A percentile compares a stretch with the other conserved stretches of the same genome.
phyloP scores from a whole-genome alignment of 2,888 invertebrate genomes.

The Coelogynopora nodosa region DNA sequence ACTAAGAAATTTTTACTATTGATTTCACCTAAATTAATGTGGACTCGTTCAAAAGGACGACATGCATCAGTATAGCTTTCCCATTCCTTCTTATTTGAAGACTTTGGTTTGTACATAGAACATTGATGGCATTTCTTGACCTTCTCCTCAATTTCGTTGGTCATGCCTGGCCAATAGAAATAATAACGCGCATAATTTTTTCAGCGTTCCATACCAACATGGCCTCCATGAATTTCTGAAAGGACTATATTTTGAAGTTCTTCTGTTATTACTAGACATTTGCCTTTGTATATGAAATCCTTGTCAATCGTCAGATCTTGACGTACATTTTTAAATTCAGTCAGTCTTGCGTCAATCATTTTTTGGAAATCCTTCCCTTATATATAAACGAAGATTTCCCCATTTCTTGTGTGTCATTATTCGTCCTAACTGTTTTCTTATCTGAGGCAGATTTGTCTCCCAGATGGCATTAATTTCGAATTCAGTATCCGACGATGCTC shows the following conservation, averaged over 20 bases:
- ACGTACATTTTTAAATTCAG: slow-evolving; percentile 23
- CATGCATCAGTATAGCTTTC: neutral
- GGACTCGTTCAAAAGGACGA: slow-evolving; percentile 30
- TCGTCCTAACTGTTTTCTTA: slow-evolving; percentile 22
- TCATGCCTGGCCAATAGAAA: slow-evolving; percentile 32
- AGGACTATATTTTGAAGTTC: slow-evolving; percentile 8
- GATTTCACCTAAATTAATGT: slow-evolving; percentile 35
- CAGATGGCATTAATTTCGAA: slow-evolving; percentile 20
- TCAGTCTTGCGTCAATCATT: slow-evolving; percentile 12
- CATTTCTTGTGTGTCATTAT: neutral
- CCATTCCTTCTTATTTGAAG: slow-evolving; percentile 21
- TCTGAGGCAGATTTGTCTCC: slow-evolving; percentile 4
- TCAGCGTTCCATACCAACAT: slow-evolving; percentile 23
- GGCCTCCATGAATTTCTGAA: slow-evolving; percentile 17
- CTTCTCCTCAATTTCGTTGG: slow-evolving; percentile 24
- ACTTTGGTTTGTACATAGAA: slow-evolving; percentile 27
- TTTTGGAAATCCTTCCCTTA: slow-evolving; percentile 19
- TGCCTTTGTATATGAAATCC: slow-evolving; percentile 18
- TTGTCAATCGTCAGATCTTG: slow-evolving; percentile 8
- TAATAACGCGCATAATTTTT: neutral
- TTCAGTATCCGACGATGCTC: neutral
- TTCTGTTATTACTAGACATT: neutral
- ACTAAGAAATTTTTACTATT: slow-evolving; percentile 18
- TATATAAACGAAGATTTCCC: neutral
- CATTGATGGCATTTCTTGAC: slow-evolving; percentile 29